Evolutionary conservation across 2,888 invertebrate species (phyloP).

Genomic region (Stenurella melanura): DNA sequence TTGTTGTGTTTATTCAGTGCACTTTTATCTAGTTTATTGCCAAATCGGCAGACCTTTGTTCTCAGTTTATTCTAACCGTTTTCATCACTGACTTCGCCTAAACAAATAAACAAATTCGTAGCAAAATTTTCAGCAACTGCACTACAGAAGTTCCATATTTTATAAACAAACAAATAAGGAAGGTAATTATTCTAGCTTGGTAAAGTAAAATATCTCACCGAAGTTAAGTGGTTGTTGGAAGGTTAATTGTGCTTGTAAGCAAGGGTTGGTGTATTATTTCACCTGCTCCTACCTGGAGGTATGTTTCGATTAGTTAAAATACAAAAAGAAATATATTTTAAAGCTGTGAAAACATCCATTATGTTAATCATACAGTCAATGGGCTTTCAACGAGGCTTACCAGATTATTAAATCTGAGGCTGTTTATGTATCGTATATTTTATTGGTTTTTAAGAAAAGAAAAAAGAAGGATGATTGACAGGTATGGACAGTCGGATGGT

Average conservation of each 20-base stretch:
- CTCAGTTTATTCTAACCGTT: constrained; percentile 41
- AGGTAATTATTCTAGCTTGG: constrained; percentile 31
- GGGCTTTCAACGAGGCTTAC: constrained; percentile 61
- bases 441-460: constrained; percentile 42
- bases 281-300: constrained; percentile 51
- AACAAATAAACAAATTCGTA: constrained; percentile 50
- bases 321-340: constrained; percentile 49
- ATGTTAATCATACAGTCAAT: constrained; percentile 64
- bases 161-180: constrained; percentile 48
- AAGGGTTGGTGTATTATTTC: constrained; percentile 48
- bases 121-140: constrained; percentile 45
- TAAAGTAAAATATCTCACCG: constrained; percentile 39
- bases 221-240: constrained; percentile 38
- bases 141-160: constrained; percentile 45
- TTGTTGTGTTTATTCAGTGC: constrained; percentile 38
- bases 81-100: constrained; percentile 27
- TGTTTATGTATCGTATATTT: constrained; percentile 53
- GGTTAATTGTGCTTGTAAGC: constrained; percentile 42
- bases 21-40: constrained; percentile 38
- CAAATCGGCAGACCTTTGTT: constrained; percentile 42
- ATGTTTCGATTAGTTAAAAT: constrained; percentile 40
- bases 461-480: constrained; percentile 15
- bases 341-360: constrained; percentile 67
- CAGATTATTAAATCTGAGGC: constrained; percentile 52
- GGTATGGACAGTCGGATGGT: constrained; percentile 7